Percentiles rank a stretch among this genome's conserved stretches.
Conservation (phyloP, 2,113 vertebrate species). For the Pollachius pollachius region DNA sequence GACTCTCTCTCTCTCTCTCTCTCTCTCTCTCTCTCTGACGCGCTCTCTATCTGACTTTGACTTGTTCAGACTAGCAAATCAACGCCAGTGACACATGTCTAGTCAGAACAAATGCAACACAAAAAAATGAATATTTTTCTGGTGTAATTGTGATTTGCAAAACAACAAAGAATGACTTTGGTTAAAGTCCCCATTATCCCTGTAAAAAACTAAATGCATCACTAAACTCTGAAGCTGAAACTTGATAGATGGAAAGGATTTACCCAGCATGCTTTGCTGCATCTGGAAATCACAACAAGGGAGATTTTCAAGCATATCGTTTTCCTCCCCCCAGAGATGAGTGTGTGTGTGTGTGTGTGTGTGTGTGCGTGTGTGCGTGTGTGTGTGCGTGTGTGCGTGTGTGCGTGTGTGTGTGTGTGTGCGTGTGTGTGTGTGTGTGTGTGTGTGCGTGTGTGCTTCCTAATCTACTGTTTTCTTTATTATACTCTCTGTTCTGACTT, state of each 20-base stretch:
- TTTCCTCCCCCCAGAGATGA: not conserved
- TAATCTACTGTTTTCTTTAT: not conserved
- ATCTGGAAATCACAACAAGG: conserved; percentile 1
- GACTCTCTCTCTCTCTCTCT: too few relatives aligned
- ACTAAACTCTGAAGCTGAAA: too few relatives aligned
- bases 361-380: conserved; percentile 8
- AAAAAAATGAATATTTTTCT: too few relatives aligned
- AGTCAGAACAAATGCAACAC: too few relatives aligned
- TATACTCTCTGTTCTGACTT: too few relatives aligned
- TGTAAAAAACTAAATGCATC: too few relatives aligned
- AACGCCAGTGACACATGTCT: too few relatives aligned
- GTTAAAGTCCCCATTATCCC: too few relatives aligned
- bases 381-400: conserved; percentile 5
- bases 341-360: not conserved
- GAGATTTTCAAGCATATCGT: not conserved
- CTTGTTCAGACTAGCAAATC: too few relatives aligned
- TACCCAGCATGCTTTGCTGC: not conserved
- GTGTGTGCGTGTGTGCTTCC: not conserved
- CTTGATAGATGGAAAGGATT: not conserved
- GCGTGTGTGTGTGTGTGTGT: conserved; percentile 8
- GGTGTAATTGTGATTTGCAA: too few relatives aligned
- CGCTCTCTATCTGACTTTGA: not conserved
- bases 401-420: conserved; percentile 2
- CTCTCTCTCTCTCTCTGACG: not conserved
- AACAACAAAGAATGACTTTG: too few relatives aligned